These are phyloP conservation scores for Drosophila merina DNA, from an alignment of 2,888 invertebrate genomes.

Conservation along the genomic window DNA sequence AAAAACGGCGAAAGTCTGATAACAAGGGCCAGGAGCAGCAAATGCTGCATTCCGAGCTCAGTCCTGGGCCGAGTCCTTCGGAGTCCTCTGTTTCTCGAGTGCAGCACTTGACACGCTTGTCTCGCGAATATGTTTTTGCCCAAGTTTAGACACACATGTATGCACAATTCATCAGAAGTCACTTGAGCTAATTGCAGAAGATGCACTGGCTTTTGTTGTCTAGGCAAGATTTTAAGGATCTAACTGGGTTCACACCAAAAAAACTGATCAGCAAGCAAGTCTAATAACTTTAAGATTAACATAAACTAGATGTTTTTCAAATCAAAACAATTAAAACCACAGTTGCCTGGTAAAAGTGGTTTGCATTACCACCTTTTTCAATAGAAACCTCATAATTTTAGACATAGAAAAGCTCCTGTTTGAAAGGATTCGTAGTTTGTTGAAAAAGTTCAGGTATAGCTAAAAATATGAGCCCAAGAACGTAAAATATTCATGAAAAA, in stretches of 20 bases:
- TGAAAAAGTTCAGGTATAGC: not conserved
- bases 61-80: slow-evolving; percentile 3
- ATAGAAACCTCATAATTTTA: not conserved
- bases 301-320: not conserved
- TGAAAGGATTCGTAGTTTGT: not conserved
- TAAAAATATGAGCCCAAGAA: not conserved
- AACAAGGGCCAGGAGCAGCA: slow-evolving; percentile 24
- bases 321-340: not conserved
- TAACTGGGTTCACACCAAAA: not conserved
- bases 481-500: slow-evolving; percentile 24
- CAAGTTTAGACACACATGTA: slow-evolving; percentile 9
- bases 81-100: slow-evolving; percentile 8
- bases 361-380: not conserved
- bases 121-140: slow-evolving; percentile 19
- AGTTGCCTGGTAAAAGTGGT: not conserved
- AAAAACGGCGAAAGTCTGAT: slow-evolving; percentile 27
- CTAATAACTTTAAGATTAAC: not conserved
- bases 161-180: not conserved
- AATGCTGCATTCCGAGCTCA: not conserved
- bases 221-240: not conserved
- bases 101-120: slow-evolving; percentile 35
- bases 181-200: slow-evolving; percentile 15
- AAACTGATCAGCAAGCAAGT: not conserved
- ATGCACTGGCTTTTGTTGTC: not conserved
- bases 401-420: not conserved